Conservation (phyloP, 2,888 invertebrate species). For the Euplexia lucipara region DNA sequence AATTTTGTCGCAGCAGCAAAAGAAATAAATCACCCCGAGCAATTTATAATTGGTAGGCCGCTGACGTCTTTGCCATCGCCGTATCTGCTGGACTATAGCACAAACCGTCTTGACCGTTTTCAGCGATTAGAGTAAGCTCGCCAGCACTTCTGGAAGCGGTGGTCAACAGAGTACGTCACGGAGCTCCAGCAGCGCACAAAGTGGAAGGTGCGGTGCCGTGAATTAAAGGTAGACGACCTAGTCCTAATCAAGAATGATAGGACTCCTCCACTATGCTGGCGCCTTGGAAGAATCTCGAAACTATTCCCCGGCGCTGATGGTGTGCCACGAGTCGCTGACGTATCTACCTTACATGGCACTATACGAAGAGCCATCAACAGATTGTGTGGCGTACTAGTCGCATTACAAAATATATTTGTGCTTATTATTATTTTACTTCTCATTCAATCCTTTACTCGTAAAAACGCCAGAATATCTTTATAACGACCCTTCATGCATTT, state of each 20-base stretch:
- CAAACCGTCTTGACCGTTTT: constrained; percentile 10
- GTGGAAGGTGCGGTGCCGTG: constrained; percentile 3
- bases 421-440: constrained; percentile 6
- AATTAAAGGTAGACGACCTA: constrained; percentile 5
- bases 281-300: too few species aligned
- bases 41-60: constrained; percentile 28
- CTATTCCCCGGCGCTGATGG: too few species aligned
- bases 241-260: constrained; percentile 11
- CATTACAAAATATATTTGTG: too few species aligned
- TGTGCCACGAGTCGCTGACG: too few species aligned
- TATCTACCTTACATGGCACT: too few species aligned
- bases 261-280: too few species aligned
- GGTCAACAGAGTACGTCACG: constrained; percentile 13
- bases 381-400: too few species aligned
- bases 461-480: neutral
- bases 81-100: constrained; percentile 1
- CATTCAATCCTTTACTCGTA: neutral
- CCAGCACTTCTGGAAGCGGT: constrained; percentile 42
- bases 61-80: constrained; percentile 17
- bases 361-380: too few species aligned
- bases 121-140: constrained; percentile 30
- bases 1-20: constrained; percentile 13
- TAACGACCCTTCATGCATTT: constrained; percentile 7
- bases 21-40: constrained; percentile 19
- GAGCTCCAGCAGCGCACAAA: constrained; percentile 11